These are phyloP conservation scores for Clarias macrocephalus DNA, from an alignment of 2,113 vertebrate species.

Conservation along the genomic window DNA sequence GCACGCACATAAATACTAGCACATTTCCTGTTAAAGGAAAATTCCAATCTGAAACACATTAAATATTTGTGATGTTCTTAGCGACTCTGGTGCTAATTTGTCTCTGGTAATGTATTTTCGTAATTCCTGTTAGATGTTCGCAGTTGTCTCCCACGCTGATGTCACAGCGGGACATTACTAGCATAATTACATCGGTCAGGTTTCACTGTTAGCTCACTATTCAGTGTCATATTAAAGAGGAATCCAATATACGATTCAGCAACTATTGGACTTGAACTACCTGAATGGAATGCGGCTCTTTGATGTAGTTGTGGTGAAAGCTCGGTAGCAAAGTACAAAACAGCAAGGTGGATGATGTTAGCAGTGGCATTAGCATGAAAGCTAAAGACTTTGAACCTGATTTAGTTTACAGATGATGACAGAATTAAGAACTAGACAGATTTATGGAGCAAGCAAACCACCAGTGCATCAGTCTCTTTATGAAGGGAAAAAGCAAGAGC, in stretches of 20 bases:
- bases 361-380: background rate
- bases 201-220: background rate
- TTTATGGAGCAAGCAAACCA: background rate
- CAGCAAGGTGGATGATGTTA: background rate
- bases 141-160: background rate
- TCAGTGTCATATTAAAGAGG: background rate
- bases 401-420: background rate
- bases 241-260: background rate
- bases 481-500: background rate
- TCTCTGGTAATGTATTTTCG: background rate
- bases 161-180: background rate
- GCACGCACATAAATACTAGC: background rate
- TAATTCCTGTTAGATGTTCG: background rate
- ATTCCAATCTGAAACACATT: background rate
- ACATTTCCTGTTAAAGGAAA: background rate
- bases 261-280: background rate
- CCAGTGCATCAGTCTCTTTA: background rate
- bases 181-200: background rate
- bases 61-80: conserved; percentile 10
- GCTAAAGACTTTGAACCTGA: background rate
- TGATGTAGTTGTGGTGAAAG: background rate
- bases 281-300: background rate
- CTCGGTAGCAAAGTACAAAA: background rate
- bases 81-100: background rate
- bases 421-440: background rate